Conservation (phyloP, 1,140 invertebrate genomes). For the Idris sp. region DNA sequence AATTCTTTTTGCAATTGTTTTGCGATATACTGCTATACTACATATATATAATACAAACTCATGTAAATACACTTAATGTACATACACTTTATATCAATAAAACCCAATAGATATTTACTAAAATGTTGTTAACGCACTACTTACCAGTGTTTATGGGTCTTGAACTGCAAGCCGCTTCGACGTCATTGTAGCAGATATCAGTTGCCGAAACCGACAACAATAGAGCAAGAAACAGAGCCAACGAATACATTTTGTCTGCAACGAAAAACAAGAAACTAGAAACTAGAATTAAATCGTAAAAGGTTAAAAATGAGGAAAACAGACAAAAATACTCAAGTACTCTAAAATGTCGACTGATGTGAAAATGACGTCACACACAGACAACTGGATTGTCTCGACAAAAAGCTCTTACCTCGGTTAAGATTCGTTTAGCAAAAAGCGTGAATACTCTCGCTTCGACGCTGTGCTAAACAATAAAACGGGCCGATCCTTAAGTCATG, state of each 20-base stretch:
- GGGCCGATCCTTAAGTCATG: conserved; percentile 41
- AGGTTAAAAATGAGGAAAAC: too few relatives aligned
- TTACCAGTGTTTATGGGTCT: conserved; percentile 70
- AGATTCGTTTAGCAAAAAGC: conserved; percentile 71
- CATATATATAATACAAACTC: too few relatives aligned
- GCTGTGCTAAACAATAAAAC: conserved; percentile 75
- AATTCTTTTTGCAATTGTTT: too few relatives aligned
- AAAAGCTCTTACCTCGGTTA: too few relatives aligned
- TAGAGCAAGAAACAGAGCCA: conserved; percentile 77
- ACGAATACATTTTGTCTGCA: conserved; percentile 78
- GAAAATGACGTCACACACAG: too few relatives aligned
- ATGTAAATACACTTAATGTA: too few relatives aligned
- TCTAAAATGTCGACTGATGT: too few relatives aligned
- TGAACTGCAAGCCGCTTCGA: conserved; percentile 79
- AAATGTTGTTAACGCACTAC: conserved; percentile 8
- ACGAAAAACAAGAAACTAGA: neutral
- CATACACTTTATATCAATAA: too few relatives aligned
- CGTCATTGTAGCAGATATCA: conserved; percentile 82
- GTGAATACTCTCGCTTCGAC: conserved; percentile 79
- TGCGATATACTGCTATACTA: too few relatives aligned
- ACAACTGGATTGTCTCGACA: too few relatives aligned
- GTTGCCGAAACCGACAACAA: conserved; percentile 76
- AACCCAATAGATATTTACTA: neutral
- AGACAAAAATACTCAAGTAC: too few relatives aligned
- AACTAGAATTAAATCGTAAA: too few relatives aligned